phyloP scores from a whole-genome alignment of 2,797 vertebrate genomes.

The Tenualosa ilisha region DNA sequence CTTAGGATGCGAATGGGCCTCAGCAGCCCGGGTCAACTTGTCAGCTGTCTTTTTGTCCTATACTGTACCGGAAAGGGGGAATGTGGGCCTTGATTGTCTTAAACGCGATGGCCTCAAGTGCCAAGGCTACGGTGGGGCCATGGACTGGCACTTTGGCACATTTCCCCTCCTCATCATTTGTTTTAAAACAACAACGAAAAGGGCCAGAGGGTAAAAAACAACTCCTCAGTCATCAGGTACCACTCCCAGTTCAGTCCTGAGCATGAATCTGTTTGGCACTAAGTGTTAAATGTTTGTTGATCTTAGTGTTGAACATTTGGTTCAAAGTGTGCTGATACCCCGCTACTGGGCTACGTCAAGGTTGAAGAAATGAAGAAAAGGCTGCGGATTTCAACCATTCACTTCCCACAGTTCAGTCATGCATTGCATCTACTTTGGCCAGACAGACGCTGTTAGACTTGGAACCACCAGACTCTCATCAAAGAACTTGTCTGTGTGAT shows the following conservation, averaged over 20 bases:
- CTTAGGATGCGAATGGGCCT: conserved; percentile 57
- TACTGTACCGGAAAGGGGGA: conserved; percentile 30
- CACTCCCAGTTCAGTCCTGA: background rate
- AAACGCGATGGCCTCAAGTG: background rate
- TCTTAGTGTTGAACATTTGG: conserved; percentile 2
- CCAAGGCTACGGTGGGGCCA: background rate
- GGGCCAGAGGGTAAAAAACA: conserved; percentile 6
- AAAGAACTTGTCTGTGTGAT: no score
- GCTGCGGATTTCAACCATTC: background rate
- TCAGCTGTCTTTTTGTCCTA: conserved; percentile 51
- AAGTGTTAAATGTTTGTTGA: conserved; percentile 9
- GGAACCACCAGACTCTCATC: no score
- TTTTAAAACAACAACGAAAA: conserved; percentile 15
- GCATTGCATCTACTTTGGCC: no score
- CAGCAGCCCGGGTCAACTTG: conserved; percentile 46
- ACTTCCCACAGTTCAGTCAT: background rate
- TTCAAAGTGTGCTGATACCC: background rate
- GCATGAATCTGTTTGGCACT: background rate
- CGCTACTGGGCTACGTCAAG: background rate
- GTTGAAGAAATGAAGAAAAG: background rate
- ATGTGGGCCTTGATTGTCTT: conserved; percentile 29
- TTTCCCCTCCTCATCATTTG: conserved; percentile 15
- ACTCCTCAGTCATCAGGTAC: conserved; percentile 5
- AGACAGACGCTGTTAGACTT: no score
- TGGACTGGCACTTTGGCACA: conserved; percentile 16